Conservation (phyloP, 2,113 vertebrate species). For the Eubucco bourcierii region DNA sequence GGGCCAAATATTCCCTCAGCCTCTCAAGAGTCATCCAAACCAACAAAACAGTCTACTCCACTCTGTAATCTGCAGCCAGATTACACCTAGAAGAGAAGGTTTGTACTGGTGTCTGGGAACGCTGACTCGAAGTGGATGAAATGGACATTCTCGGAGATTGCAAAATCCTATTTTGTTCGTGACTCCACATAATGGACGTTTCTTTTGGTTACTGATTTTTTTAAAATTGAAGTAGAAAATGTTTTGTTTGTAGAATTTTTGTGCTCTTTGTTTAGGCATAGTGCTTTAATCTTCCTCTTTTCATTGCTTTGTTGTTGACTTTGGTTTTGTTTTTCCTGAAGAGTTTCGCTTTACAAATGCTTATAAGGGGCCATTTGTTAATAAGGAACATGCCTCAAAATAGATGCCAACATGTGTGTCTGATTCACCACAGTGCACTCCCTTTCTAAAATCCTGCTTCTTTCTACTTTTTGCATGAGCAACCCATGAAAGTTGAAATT, state of each 20-base stretch:
- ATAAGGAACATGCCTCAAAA: neutral
- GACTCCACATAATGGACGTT: neutral
- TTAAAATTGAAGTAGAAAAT: neutral
- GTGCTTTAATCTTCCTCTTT: neutral
- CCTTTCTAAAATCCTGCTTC: neutral
- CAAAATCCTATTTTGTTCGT: neutral
- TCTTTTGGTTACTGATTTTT: neutral
- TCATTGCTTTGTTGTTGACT: neutral
- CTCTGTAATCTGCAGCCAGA: neutral
- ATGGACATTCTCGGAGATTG: neutral
- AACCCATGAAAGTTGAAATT: neutral
- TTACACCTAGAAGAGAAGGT: neutral
- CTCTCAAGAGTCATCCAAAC: neutral
- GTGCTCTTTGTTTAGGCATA: neutral
- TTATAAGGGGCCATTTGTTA: neutral
- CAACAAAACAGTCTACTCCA: neutral
- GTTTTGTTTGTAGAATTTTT: neutral
- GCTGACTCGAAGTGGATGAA: neutral
- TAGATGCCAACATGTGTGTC: neutral
- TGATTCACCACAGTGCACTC: neutral
- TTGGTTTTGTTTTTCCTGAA: neutral
- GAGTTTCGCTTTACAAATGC: neutral
- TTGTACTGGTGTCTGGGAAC: neutral
- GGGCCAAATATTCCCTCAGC: slow-evolving; percentile 36
- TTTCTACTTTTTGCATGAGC: neutral